phyloP scores from a whole-genome alignment of 1,140 invertebrate genomes.

The Drosophila carrolli region DNA sequence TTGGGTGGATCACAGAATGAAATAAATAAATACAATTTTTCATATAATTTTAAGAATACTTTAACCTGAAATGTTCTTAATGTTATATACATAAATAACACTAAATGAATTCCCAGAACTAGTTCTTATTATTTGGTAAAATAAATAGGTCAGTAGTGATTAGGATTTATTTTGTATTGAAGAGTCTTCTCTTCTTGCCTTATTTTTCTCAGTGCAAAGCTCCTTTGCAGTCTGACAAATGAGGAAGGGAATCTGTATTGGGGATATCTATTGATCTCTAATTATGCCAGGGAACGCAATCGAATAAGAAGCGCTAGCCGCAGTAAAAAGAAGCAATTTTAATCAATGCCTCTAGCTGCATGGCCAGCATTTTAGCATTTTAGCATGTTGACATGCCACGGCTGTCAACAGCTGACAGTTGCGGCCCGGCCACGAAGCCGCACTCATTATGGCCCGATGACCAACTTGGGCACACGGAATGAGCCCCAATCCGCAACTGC shows the following conservation, averaged over 20 bases:
- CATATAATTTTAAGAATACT: too few relatives aligned
- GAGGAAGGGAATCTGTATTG: conserved; percentile 41
- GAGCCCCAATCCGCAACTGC: conserved; percentile 71
- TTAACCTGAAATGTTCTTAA: too few relatives aligned
- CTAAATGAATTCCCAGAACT: too few relatives aligned
- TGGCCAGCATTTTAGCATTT: conserved; percentile 76
- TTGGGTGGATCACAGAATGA: too few relatives aligned
- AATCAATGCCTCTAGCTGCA: conserved; percentile 70
- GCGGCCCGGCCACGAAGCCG: conserved; percentile 33
- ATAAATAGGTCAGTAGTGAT: too few relatives aligned
- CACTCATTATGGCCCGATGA: conserved; percentile 80
- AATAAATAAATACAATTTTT: too few relatives aligned
- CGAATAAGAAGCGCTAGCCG: conserved; percentile 25
- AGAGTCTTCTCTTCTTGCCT: too few relatives aligned
- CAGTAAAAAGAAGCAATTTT: conserved; percentile 61
- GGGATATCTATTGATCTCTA: conserved; percentile 53
- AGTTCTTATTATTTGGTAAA: too few relatives aligned
- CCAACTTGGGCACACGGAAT: conserved; percentile 81
- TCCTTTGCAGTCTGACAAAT: conserved; percentile 35
- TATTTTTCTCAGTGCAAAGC: conserved; percentile 12
- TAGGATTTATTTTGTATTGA: neutral
- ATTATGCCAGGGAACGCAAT: conserved; percentile 44
- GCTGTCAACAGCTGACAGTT: conserved; percentile 78
- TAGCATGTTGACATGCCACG: conserved; percentile 81
- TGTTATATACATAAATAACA: too few relatives aligned